Evolutionary conservation across 2,113 vertebrate genomes (phyloP), one percentile per base, ranked within the genome.

Genomic region (Trochalopteron elliotii): DNA sequence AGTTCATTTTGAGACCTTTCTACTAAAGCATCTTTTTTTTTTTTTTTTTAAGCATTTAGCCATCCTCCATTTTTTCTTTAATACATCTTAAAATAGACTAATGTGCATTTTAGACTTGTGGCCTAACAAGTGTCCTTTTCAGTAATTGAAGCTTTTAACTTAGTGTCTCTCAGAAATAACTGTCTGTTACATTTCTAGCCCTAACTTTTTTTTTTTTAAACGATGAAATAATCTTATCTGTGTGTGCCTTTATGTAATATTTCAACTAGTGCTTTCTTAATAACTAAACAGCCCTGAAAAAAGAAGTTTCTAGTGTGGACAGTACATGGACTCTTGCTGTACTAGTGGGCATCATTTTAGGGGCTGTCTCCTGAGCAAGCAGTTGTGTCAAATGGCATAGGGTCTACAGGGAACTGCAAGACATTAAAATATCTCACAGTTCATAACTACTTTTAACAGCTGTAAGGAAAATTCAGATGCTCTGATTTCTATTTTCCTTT

Each of bases 351-450:
- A 87, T 89, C 56, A 47, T 60, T 94, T 87, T 90, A 85, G 80
- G 56, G 68, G 44, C 75, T 87, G 39, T 69, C 24, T 95, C 27
- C 83, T 83, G 82, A 79, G 60, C 57, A 89, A 87, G 18, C 15
- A 68, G 28, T 86, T 63, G 30, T 84, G 65, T 67, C 30, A 82
- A 91, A 94, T 33, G 64, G 47, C n/a, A 40, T 81, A 20, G 81
- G 35, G 15, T 86, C 79, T 95, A 61, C 75, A 80, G 37, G n/a
- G 47, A 93, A 49, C 63, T 40, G 33, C 9, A 93, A 67, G 90
- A 82, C 47, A 72, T 91, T 83, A 91, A 94, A 92, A 77, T 82
- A 69, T 52, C 71, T 64, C 39, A 61, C 59, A 93, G 20, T 94
- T 95, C 91, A 45, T 74, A 64, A 89, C 63, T 69, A 68, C 74